Evolutionary conservation across 2,888 invertebrate genomes (phyloP).

Genomic region (Tenthredo mesomela): DNA sequence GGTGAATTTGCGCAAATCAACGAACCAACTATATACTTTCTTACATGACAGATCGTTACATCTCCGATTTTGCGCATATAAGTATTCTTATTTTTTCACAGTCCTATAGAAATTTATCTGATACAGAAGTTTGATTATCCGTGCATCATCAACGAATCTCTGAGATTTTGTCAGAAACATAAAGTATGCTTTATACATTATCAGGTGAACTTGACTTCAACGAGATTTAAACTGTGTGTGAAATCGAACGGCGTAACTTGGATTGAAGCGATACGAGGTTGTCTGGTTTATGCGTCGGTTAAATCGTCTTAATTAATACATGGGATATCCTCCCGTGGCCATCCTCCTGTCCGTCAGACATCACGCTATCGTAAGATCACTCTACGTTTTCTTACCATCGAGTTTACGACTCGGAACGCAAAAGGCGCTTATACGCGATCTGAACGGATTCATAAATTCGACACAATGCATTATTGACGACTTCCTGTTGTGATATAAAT

Average conservation of each 20-base stretch:
- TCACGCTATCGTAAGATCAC: constrained; percentile 61
- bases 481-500: neutral
- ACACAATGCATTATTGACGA: constrained; percentile 15
- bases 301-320: constrained; percentile 71
- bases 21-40: neutral
- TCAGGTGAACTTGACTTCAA: neutral
- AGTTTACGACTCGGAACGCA: constrained; percentile 29
- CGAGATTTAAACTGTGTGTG: neutral
- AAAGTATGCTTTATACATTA: neutral
- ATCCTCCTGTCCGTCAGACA: constrained; percentile 66
- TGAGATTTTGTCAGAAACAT: neutral
- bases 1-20: neutral
- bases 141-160: neutral
- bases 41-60: neutral
- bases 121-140: neutral
- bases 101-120: neutral
- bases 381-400: constrained; percentile 36
- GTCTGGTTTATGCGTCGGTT: constrained; percentile 53
- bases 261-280: constrained; percentile 40
- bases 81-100: neutral
- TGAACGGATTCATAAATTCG: neutral
- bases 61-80: neutral
- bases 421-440: constrained; percentile 13
- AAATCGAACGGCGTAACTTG: neutral
- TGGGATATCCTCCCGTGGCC: constrained; percentile 62